Percentiles rank a stretch among this genome's conserved stretches.
Evolutionary conservation across 2,888 invertebrate species (phyloP).

Genomic region (Ptychoptera albimana): DNA sequence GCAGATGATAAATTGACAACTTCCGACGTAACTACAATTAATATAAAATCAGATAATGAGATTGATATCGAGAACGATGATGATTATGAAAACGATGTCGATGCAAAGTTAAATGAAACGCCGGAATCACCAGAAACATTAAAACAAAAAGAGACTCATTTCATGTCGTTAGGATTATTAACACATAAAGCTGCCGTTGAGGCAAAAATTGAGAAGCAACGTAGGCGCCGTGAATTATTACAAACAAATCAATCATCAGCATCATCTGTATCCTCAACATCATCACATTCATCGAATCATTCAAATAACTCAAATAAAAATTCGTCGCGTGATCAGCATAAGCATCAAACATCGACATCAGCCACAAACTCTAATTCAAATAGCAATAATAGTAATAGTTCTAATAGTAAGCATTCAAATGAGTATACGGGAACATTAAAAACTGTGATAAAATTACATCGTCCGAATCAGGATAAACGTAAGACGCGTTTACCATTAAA

Average conservation of each 20-base stretch:
- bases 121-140: slow-evolving; percentile 41
- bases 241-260: not conserved
- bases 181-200: slow-evolving; percentile 60
- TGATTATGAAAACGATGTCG: not conserved
- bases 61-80: not conserved
- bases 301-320: not conserved
- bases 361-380: slow-evolving; percentile 1
- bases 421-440: slow-evolving; percentile 68
- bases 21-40: not conserved
- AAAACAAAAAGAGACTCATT: slow-evolving; percentile 53
- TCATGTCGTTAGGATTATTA: slow-evolving; percentile 56
- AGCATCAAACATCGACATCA: slow-evolving; percentile 2
- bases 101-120: slow-evolving; percentile 2
- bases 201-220: slow-evolving; percentile 40
- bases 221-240: slow-evolving; percentile 30
- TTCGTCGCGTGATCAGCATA: not conserved
- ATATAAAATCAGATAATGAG: not conserved
- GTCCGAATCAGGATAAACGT: slow-evolving; percentile 19
- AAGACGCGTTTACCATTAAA: slow-evolving; percentile 46
- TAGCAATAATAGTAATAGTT: slow-evolving; percentile 7
- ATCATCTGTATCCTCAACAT: not conserved
- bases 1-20: not conserved
- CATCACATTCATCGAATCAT: slow-evolving; percentile 2
- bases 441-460: slow-evolving; percentile 65
- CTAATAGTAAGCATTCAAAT: slow-evolving; percentile 14